These are phyloP conservation scores for Alauda arvensis DNA, from an alignment of 2,797 vertebrate genomes.

Conservation along the genomic window DNA sequence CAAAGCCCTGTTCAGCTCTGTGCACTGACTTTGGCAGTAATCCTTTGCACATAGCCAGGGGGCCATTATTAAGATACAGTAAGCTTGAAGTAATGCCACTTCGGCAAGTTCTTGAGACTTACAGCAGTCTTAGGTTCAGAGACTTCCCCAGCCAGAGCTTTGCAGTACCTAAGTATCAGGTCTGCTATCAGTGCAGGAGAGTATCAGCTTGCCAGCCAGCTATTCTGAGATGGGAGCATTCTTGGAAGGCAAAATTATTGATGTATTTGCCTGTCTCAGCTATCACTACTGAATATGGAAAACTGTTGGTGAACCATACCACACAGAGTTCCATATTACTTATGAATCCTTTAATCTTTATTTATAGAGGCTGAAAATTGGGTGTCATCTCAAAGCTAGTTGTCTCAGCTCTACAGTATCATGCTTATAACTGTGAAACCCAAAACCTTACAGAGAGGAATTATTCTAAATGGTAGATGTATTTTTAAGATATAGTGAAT, in stretches of 20 bases:
- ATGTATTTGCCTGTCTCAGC: neutral
- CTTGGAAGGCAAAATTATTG: neutral
- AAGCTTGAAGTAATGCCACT: neutral
- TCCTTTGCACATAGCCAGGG: neutral
- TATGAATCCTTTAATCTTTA: neutral
- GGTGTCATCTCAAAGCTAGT: neutral
- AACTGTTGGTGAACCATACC: neutral
- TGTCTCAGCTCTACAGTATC: neutral
- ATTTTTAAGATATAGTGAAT: neutral
- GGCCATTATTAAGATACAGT: neutral
- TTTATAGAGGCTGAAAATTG: neutral
- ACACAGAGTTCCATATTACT: neutral
- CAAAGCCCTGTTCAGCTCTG: neutral
- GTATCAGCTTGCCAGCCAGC: neutral
- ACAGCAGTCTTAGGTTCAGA: neutral
- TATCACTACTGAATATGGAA: neutral
- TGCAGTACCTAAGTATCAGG: neutral
- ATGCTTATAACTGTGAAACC: neutral
- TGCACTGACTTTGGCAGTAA: neutral
- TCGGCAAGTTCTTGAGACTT: rapidly evolving
- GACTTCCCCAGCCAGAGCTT: neutral
- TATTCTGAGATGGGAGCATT: neutral
- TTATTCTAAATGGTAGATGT: neutral
- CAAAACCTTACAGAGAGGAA: neutral
- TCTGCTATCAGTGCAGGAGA: neutral